Base-by-base conservation (phyloP, 2,113 vertebrate genomes). In the Hiodon alosoides region DNA sequence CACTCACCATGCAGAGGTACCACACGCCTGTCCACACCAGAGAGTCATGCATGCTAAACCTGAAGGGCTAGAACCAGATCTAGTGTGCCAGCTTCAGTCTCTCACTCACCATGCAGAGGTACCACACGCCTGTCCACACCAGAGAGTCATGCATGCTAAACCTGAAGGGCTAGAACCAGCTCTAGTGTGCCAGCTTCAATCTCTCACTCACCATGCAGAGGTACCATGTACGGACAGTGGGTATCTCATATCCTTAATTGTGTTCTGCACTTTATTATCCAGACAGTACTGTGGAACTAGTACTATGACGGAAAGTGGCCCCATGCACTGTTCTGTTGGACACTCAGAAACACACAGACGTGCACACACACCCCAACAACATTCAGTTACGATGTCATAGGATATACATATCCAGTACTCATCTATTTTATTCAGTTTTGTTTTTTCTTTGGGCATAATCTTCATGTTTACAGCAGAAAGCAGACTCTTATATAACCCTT, bases 31-130 rank as follows among this genome's bases (percentile, higher is more conserved):
- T 10, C 53, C 7, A 46, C 9, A 16, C 7, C 54, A 5, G 54
- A 57, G 5, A 57, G 5, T 10, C 54, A 31, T 31, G 95, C 69
- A 98, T 98, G 97, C 98, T 97, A 60, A 97, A 99, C 83, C 89
- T 99, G 85, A 96, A 99, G 78, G 97, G 96, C 67, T 97, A 99
- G 91, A 99, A 98, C 89, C 96, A 96, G 90, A 99, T 99, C 90
- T 98, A 99, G 86, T 94, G 94, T 67, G 95, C 96, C 72, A 92
- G 81, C 86, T 95, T 93, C 90, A 96, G 94, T 89, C 87, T 99
- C 85, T 90, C 92, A 8, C 96, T 99, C 83, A 97, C 95, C 67
- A 93, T 99, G 87, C 87, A 93, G 81, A 98, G 94, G 97, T 99
- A 94, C 81, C 65, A 5, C 73, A 53, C 54, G 31, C 17, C 48